Evolutionary conservation across 2,113 vertebrate species (phyloP), one percentile per base, ranked within the genome.

Genomic region (Sorex araneus): DNA sequence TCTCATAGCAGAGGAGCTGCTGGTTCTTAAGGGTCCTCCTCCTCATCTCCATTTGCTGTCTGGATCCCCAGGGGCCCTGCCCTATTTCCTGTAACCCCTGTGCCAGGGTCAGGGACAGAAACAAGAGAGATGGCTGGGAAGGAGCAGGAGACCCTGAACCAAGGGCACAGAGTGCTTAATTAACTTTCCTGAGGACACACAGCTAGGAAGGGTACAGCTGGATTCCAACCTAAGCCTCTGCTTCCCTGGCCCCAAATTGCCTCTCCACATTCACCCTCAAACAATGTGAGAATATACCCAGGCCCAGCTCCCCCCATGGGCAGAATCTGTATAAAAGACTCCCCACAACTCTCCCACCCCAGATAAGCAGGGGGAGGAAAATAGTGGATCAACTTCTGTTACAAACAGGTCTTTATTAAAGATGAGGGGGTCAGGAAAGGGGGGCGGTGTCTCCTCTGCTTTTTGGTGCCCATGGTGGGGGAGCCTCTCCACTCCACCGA

Each of bases 361-460:
- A 54, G 8, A 40, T 43, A 34, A 78, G 74, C 47, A 13, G 19
- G 50, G 63, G 71, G 43, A 93, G 92, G 69, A 89, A 76, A 81
- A 74, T 87, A 32, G 71, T 27, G 32, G 87, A 77, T 93, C 90
- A 84, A 75, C 43, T 83, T 97, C 92, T 97, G 96, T 95, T 97
- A 96, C 93, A 97, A 97, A 97, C 91, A 94, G 92, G 91, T 97
- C 81, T 97, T 97, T 97, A 97, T 97, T 95, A 96, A 95, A 96
- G 94, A 86, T 91, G 85, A 83, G 43, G 73, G 71, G 78, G 54
- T 84, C 73, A 89, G 74, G 69, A 84, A 82, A 34, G 73, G 89
- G 84, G 57, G 79, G 84, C 64, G 66, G 80, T 90, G 30, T 95
- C 89, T 54, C 93, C 86, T 86, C 88, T 94, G 92, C 95, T 89